Evolutionary conservation across 1,140 invertebrate species (phyloP).

Genomic region (Pogonognathellus flavescens): DNA sequence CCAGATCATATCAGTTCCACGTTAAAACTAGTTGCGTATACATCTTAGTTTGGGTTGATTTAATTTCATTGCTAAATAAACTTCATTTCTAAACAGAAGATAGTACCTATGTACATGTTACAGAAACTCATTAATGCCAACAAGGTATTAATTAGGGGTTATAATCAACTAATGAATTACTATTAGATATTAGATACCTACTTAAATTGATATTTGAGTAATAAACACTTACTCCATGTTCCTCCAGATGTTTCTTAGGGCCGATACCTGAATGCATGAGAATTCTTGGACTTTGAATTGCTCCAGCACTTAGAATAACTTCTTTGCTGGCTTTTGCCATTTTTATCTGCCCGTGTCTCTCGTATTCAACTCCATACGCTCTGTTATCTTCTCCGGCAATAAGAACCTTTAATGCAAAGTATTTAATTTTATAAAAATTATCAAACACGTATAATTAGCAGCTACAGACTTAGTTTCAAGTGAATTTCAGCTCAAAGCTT

Average conservation of each 20-base stretch:
- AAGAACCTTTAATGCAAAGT: constrained; percentile 16
- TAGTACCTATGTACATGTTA: too few species aligned
- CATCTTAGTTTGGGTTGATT: too few species aligned
- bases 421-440: not conserved
- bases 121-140: too few species aligned
- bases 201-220: too few species aligned
- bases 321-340: constrained; percentile 58
- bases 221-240: constrained; percentile 58
- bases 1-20: too few species aligned
- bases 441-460: not conserved
- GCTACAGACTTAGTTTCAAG: too few species aligned
- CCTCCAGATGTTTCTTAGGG: constrained; percentile 56
- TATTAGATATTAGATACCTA: too few species aligned
- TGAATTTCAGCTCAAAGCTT: not conserved
- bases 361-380: constrained; percentile 63
- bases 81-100: too few species aligned
- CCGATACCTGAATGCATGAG: constrained; percentile 64
- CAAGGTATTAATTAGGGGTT: too few species aligned
- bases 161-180: too few species aligned
- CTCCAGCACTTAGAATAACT: constrained; percentile 63
- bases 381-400: constrained; percentile 54
- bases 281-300: constrained; percentile 60
- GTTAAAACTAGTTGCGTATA: too few species aligned
- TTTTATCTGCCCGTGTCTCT: constrained; percentile 54
- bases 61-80: too few species aligned